Evolutionary conservation across 2,113 vertebrate genomes (phyloP).

Genomic region (Pollachius pollachius): DNA sequence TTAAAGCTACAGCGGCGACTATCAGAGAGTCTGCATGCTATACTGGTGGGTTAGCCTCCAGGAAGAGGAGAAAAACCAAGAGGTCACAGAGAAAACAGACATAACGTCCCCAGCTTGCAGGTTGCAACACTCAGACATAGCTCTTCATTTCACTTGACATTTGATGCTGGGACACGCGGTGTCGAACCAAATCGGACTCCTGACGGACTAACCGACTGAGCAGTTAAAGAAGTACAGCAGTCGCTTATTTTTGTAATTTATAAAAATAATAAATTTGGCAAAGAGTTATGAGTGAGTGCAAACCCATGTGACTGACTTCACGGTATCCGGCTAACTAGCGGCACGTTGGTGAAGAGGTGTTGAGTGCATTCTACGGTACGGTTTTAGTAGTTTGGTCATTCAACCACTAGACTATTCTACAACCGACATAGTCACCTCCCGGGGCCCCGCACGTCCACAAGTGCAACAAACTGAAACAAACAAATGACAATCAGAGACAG

Average conservation of each 20-base stretch:
- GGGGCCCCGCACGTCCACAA: slow-evolving; percentile 55
- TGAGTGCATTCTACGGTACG: slow-evolving; percentile 46
- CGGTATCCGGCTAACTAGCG: slow-evolving; percentile 61
- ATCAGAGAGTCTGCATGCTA: slow-evolving; percentile 32
- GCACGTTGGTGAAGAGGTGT: slow-evolving; percentile 50
- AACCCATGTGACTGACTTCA: slow-evolving; percentile 50
- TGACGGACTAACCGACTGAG: neutral
- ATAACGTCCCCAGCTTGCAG: slow-evolving; percentile 59
- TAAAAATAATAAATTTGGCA: neutral
- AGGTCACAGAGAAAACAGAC: slow-evolving; percentile 62
- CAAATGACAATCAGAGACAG: slow-evolving; percentile 24
- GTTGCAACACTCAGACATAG: slow-evolving; percentile 67
- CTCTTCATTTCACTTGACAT: slow-evolving; percentile 28
- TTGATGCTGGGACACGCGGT: too few relatives aligned
- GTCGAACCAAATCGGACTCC: too few relatives aligned
- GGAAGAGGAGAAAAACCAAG: slow-evolving; percentile 38
- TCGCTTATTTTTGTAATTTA: neutral
- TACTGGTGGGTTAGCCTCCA: slow-evolving; percentile 54
- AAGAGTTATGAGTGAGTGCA: slow-evolving; percentile 63
- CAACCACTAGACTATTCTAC: slow-evolving; percentile 55
- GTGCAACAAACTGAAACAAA: slow-evolving; percentile 62
- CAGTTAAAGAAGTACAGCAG: slow-evolving; percentile 35
- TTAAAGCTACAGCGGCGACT: slow-evolving; percentile 55
- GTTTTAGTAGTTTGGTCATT: slow-evolving; percentile 62
- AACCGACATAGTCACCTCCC: slow-evolving; percentile 67